Conservation (phyloP, 2,888 invertebrate species). For the Antheraea yamamai region DNA sequence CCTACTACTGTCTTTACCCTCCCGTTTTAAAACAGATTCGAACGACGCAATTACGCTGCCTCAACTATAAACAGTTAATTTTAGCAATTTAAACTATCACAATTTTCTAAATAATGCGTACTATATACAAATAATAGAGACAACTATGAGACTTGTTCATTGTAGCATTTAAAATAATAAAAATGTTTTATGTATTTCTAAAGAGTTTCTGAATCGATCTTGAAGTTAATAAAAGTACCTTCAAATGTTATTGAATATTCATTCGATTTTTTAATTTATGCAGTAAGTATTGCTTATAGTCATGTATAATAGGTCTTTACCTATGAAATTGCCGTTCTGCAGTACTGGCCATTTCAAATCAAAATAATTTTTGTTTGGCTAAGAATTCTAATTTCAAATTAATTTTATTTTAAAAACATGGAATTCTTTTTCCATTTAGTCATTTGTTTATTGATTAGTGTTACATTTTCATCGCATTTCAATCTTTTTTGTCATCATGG, state of each 20-base stretch:
- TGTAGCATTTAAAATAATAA: not conserved
- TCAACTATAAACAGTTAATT: not conserved
- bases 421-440: too few relatives aligned
- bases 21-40: conserved; percentile 42
- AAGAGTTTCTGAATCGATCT: not conserved
- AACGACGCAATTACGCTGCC: not conserved
- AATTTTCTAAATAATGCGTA: not conserved
- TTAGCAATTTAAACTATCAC: not conserved
- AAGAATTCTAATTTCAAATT: too few relatives aligned
- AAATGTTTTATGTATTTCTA: not conserved
- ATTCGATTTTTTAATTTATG: not conserved
- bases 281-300: not conserved
- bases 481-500: too few relatives aligned
- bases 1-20: conserved; percentile 62
- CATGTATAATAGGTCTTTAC: too few relatives aligned
- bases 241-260: too few relatives aligned
- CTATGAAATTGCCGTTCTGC: too few relatives aligned
- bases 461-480: too few relatives aligned
- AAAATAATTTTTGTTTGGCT: too few relatives aligned
- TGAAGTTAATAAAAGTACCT: too few relatives aligned
- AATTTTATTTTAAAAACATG: too few relatives aligned
- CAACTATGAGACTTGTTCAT: not conserved
- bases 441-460: too few relatives aligned
- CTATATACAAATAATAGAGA: not conserved
- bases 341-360: too few relatives aligned